phyloP scores from a whole-genome alignment of 2,113 vertebrate species.

The Gorilla gorilla region DNA sequence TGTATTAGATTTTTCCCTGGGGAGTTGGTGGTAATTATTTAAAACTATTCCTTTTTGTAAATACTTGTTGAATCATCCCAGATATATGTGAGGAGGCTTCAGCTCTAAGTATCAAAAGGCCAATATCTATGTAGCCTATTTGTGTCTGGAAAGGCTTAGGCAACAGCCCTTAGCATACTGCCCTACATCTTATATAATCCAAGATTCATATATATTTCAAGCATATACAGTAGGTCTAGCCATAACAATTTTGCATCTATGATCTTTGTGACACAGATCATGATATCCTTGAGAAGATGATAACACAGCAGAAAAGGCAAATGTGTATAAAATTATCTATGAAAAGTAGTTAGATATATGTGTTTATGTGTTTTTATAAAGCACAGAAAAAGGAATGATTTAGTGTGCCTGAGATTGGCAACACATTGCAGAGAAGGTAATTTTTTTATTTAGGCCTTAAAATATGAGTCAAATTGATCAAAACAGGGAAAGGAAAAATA shows the following conservation, averaged over 20 bases:
- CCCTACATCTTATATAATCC: neutral
- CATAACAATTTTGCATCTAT: neutral
- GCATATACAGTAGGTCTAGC: neutral
- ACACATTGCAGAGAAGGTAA: neutral
- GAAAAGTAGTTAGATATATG: neutral
- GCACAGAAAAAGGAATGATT: neutral
- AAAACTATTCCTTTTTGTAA: neutral
- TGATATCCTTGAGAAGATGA: neutral
- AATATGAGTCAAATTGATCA: neutral
- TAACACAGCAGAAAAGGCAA: neutral
- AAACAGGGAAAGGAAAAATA: neutral
- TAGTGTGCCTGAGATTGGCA: neutral
- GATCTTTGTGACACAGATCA: neutral
- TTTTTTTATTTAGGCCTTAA: neutral
- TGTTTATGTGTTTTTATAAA: neutral
- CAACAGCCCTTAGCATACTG: neutral
- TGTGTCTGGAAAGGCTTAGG: neutral
- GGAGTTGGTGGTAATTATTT: neutral
- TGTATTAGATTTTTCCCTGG: neutral
- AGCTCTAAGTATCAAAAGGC: neutral
- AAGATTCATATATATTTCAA: neutral
- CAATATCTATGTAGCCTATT: neutral
- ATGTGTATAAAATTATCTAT: neutral
- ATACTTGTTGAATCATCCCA: neutral
- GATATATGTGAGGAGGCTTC: neutral